Base-by-base conservation (phyloP, 2,113 vertebrate genomes). In the Mugil cephalus region DNA sequence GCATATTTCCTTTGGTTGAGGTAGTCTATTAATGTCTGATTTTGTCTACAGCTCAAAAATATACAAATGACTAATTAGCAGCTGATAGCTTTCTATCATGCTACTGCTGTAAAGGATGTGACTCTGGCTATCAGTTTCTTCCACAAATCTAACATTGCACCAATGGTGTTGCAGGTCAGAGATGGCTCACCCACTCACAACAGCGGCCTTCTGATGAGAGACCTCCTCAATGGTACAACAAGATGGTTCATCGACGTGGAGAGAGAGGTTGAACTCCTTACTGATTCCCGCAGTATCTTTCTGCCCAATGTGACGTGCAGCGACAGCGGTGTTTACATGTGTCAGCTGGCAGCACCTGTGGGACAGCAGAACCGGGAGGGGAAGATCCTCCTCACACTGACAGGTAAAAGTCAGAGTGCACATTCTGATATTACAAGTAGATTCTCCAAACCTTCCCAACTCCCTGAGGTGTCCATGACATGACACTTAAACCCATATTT, bases 341-440 rank as follows among this genome's bases (percentile, higher is more conserved):
- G 94, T 43, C 59, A 78, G 30, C 77, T 95, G 55, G 66, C 75
- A 0, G 92, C 93, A 5, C 90, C 93, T 0, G 62, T 93, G 15
- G 94, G 93, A 5, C 77, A 94, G 39, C 79, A 83, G 68, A 92
- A 89, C 83, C 77, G 56, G 9, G 73, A 89, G 0, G 85, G 86
- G 9, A 6, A 36, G 14, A 24, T 91, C 14, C 9, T 19, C 5
- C 90, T 95, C 40, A 62, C 0, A 0, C 38, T 94, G 2, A 9
- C 61, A 77, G 92, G 93, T 94, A 67, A 68, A 21, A 5, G 0
- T n/a, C 21, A n/a, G 14, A 19, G 48, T 36, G 11, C 9, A n/a
- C n/a, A 8, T 46, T 40, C 38, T 35, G 0, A 38, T 52, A 36
- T 7, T 17, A 34, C 5, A 19, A 0, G 35, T 7, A 0, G 39